phyloP scores from a whole-genome alignment of 1,140 invertebrate species.

The Geopemphigus sp. region DNA sequence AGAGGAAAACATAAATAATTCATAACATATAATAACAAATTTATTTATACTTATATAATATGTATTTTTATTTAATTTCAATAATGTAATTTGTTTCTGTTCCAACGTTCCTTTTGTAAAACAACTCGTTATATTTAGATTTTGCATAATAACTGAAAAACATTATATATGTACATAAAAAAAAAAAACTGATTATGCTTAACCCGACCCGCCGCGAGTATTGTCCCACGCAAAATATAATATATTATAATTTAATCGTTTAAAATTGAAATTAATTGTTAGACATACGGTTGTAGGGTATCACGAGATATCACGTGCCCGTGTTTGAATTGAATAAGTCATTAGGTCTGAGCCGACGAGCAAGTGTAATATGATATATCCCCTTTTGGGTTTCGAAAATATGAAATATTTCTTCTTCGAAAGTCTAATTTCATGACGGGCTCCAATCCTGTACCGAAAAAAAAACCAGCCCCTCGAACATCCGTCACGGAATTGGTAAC shows the following conservation, averaged over 20 bases:
- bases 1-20: too few relatives aligned
- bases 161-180: not conserved
- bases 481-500: conserved; percentile 39
- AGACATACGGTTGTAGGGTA: not conserved
- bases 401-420: conserved; percentile 40
- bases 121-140: not conserved
- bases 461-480: conserved; percentile 8
- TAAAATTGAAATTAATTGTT: conserved; percentile 19
- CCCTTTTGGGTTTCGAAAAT: conserved; percentile 32
- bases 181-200: not conserved
- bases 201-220: not conserved
- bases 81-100: not conserved
- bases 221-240: not conserved
- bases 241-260: conserved; percentile 23
- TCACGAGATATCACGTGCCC: not conserved
- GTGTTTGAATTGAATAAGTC: conserved; percentile 41
- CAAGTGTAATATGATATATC: conserved; percentile 33
- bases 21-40: too few relatives aligned
- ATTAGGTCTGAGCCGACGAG: conserved; percentile 18
- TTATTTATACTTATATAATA: too few relatives aligned
- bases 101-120: not conserved
- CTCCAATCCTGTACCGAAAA: not conserved
- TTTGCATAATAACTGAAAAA: not conserved
- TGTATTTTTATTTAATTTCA: too few relatives aligned
- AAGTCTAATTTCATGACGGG: conserved; percentile 39